These are phyloP conservation scores for Tryphoninae sp. DNA, from an alignment of 2,888 invertebrate genomes.

Conservation along the genomic window DNA sequence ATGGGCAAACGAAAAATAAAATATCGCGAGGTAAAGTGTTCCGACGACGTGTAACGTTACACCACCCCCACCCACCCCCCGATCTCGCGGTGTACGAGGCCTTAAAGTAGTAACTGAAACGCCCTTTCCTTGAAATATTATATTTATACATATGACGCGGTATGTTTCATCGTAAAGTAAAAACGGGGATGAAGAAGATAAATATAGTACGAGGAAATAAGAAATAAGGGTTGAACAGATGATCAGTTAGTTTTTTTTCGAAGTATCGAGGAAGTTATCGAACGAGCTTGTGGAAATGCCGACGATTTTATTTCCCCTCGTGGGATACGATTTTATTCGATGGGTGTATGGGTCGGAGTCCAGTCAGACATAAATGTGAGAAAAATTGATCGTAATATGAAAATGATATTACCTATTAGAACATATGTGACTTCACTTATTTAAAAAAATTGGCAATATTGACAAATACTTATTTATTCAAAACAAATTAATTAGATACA, in stretches of 20 bases:
- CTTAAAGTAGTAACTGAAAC: conserved; percentile 56
- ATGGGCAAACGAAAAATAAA: conserved; percentile 17
- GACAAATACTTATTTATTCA: background rate
- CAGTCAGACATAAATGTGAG: no score
- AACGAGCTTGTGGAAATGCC: conserved; percentile 17
- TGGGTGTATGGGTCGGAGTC: background rate
- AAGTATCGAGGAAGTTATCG: background rate
- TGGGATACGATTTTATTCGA: background rate
- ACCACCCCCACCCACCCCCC: conserved; percentile 22
- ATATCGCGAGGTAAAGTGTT: conserved; percentile 30
- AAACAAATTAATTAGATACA: background rate
- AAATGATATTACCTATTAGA: background rate
- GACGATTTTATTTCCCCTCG: conserved; percentile 5
- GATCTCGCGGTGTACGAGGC: conserved; percentile 28
- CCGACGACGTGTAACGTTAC: conserved; percentile 65
- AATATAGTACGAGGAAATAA: conserved; percentile 6
- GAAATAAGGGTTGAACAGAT: conserved; percentile 1
- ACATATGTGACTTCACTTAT: background rate
- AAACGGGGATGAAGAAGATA: conserved; percentile 7
- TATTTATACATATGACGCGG: conserved; percentile 43
- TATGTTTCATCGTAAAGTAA: conserved; percentile 2
- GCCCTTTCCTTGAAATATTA: conserved; percentile 38
- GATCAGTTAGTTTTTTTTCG: background rate
- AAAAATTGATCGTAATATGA: background rate
- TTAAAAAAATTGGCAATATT: background rate